Conservation (phyloP, 2,797 vertebrate species). For the Alfaro cultratus region DNA sequence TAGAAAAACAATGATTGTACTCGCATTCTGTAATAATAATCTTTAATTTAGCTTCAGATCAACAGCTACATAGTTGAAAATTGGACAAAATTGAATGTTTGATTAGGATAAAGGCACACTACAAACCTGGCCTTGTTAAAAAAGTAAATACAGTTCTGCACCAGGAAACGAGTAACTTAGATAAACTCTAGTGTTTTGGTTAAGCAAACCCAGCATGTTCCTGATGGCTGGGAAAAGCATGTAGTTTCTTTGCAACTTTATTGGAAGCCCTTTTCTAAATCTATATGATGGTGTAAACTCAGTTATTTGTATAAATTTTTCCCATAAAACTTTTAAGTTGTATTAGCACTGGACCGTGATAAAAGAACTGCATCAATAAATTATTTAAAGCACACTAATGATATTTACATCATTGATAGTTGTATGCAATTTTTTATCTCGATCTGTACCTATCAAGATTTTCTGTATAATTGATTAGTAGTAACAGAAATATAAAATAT, state of each 20-base stretch:
- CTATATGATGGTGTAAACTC: background rate
- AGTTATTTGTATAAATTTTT: background rate
- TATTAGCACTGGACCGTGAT: background rate
- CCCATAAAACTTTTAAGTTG: background rate
- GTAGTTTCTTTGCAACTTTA: background rate
- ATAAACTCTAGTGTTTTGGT: background rate
- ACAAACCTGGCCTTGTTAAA: background rate
- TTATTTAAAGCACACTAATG: background rate
- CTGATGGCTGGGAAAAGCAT: background rate
- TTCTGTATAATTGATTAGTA: conserved; percentile 31
- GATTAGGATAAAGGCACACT: background rate
- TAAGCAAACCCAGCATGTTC: background rate
- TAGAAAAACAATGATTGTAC: background rate
- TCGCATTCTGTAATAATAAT: background rate
- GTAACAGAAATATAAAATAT: conserved; percentile 18
- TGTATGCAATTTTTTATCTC: background rate
- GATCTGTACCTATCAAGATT: conserved; percentile 8
- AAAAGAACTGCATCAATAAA: background rate
- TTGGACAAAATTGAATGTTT: background rate
- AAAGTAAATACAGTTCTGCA: background rate
- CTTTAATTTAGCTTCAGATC: background rate
- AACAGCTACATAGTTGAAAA: background rate
- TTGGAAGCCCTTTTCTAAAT: background rate
- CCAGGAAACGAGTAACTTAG: background rate
- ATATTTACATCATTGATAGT: background rate